Evolutionary conservation across 2,888 invertebrate genomes (phyloP), one percentile per base, ranked within the genome.

Genomic region (Ecliptopera silaceata): DNA sequence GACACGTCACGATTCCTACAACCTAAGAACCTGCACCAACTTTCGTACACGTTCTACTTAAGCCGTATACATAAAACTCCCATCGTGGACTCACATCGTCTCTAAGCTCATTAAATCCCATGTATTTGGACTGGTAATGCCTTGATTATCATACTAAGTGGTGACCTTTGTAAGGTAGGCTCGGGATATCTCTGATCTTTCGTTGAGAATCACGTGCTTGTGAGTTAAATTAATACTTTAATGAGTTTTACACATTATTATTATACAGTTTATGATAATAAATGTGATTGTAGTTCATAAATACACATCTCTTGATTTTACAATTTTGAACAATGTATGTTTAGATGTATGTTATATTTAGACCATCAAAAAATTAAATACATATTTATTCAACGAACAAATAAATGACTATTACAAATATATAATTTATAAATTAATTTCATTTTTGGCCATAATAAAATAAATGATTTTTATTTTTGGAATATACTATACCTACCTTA

Each of bases 121-220:
- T 73, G 72, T 75, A 82, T 81, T 82, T 80, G 77, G 78, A 72
- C 75, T 72, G 71, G 74, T 74, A 82, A 84, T 79, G 76, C 70
- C 74, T 78, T 79, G 77, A 86, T 86, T 86, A 86, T 79, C 85
- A 86, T 86, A 84, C 77, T 81, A 84, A 82, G 77, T 71, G 77
- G 70, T 74, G 71, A 72, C 77, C 80, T 72, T 70, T 55, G 67
- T 82, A 78, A 75, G 77, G 77, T 73, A 74, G 73, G 74, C 71
- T 71, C 57, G 66, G 29, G 47, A 53, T 56, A 41, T 58, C 55
- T 53, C 42, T 34, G 50, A 61, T 66, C 66, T 61, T 59, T 46
- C 51, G 49, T 38, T 22, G 41, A 29, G 36, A 44, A 38, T 49
- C 38, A 44, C 48, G 55, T 48, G 47, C 43, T 34, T n/a, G 34